Evolutionary conservation across 2,113 vertebrate species (phyloP), one percentile per base, ranked within the genome.

Genomic region (Astatoreochromis straeleni): DNA sequence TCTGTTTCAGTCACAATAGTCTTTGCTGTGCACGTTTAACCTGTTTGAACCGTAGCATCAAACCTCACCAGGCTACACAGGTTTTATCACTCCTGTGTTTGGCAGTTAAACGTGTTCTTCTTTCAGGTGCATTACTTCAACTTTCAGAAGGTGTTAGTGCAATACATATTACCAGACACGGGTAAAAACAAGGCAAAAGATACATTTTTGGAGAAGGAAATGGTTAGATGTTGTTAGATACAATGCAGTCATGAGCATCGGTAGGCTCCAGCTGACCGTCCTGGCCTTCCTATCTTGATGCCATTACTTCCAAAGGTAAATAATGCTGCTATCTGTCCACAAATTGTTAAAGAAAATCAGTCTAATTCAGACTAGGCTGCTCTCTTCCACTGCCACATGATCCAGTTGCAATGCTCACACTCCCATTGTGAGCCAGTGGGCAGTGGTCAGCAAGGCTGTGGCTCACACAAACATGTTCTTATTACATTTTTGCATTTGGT

Each of bases 401-500:
- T 68, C 35, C 65, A 2, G 35, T 16, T 70, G 2, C 65, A 70
- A 16, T 45, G 40, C 24, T 78, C 10, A 49, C 42, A 11, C 10
- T 31, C 26, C 70, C 0, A 49, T 49, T 78, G 70, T 78, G 42
- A 47, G 26, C 0, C 6, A 49, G 70, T 75, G 40, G 65, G 5
- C 68, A 73, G 13, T 45, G 5, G 70, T 5, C 24, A 47, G 42
- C 2, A 0, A 5, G 42, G 1, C 24, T 19, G 3, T 47, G 33
- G 38, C 89, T 24, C 51, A 57, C 47, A 42, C 83, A 83, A 53
- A 85, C 86, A 81, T 58, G 90, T 45, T 57, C 14, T 86, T 93
- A 68, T 89, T 94, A 65, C 57, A 65, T 35, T 47, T 83, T 53
- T 65, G 80, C 82, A 55, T 82, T 75, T 85, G 84, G 89, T 90